Conservation (phyloP, 2,113 vertebrate species). For the Eleginops maclovinus region DNA sequence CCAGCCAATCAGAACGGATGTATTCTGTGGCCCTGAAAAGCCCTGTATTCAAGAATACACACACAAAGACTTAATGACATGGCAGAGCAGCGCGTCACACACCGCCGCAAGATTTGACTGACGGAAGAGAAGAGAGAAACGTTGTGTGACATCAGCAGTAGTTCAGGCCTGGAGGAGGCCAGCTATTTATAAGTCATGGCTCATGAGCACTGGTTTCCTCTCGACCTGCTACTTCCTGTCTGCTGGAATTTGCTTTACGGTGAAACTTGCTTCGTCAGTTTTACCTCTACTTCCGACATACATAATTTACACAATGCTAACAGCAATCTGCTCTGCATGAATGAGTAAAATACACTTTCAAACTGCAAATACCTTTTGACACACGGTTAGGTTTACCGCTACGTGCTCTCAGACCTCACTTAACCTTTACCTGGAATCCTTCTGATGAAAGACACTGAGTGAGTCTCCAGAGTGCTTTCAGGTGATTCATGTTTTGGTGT, state of each 20-base stretch:
- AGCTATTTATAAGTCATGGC: constrained; percentile 71
- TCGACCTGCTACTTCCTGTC: constrained; percentile 10
- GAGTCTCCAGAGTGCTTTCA: constrained; percentile 4
- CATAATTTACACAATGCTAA: constrained; percentile 59
- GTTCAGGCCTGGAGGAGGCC: constrained; percentile 52
- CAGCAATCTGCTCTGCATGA: constrained; percentile 40
- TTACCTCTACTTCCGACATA: constrained; percentile 20
- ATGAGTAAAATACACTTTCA: constrained; percentile 11
- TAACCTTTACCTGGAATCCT: constrained; percentile 6
- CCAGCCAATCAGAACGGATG: not conserved
- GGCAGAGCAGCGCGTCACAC: constrained; percentile 3
- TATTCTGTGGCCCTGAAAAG: not conserved
- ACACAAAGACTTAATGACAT: constrained; percentile 2
- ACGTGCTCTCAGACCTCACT: not conserved
- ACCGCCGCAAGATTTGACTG: constrained; percentile 2
- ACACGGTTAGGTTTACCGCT: constrained; percentile 6
- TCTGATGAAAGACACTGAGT: not conserved
- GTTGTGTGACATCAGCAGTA: constrained; percentile 67
- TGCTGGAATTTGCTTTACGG: constrained; percentile 6
- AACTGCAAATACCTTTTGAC: constrained; percentile 38
- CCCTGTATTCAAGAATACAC: constrained; percentile 32
- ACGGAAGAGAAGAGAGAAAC: constrained; percentile 20
- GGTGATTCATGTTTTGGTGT: constrained; percentile 37
- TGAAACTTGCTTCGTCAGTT: constrained; percentile 4
- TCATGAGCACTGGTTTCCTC: constrained; percentile 30